Evolutionary conservation across 2,113 vertebrate genomes (phyloP).

Genomic region (Hipposideros armiger): DNA sequence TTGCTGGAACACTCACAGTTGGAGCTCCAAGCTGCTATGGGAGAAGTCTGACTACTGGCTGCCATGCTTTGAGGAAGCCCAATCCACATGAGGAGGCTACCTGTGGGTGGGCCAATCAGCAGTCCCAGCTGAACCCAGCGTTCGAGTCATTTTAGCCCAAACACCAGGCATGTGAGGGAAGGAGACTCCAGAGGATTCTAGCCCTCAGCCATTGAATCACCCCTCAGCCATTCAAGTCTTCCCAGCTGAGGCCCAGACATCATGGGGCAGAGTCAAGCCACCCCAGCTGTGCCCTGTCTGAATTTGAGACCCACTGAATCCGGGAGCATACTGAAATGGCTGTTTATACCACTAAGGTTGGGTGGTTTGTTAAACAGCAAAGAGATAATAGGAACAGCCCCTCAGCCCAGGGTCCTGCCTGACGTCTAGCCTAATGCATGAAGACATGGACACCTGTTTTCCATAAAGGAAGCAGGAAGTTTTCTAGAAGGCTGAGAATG

Average conservation of each 20-base stretch:
- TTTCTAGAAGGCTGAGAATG: conserved; percentile 70
- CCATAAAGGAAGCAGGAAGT: conserved; percentile 76
- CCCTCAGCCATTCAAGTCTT: neutral
- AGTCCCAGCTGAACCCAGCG: neutral
- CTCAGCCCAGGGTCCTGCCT: conserved; percentile 44
- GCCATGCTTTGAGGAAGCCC: conserved; percentile 28
- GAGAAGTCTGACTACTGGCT: neutral
- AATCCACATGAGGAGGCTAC: neutral
- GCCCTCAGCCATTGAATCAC: neutral
- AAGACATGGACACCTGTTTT: conserved; percentile 78
- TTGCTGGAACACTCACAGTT: neutral
- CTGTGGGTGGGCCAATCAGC: neutral
- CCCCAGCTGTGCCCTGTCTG: neutral
- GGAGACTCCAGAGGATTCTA: neutral
- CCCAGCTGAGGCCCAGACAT: neutral
- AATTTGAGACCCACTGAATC: neutral
- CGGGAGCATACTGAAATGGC: neutral
- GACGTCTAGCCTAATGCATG: conserved; percentile 63
- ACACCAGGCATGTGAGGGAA: neutral
- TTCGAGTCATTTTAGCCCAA: neutral
- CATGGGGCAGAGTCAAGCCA: neutral
- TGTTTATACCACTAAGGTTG: neutral
- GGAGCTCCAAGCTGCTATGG: neutral
- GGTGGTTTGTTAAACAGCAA: conserved; percentile 52
- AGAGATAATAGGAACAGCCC: conserved; percentile 43